Evolutionary conservation across 2,797 vertebrate species (phyloP).

Genomic region (Eospalax fontanierii): DNA sequence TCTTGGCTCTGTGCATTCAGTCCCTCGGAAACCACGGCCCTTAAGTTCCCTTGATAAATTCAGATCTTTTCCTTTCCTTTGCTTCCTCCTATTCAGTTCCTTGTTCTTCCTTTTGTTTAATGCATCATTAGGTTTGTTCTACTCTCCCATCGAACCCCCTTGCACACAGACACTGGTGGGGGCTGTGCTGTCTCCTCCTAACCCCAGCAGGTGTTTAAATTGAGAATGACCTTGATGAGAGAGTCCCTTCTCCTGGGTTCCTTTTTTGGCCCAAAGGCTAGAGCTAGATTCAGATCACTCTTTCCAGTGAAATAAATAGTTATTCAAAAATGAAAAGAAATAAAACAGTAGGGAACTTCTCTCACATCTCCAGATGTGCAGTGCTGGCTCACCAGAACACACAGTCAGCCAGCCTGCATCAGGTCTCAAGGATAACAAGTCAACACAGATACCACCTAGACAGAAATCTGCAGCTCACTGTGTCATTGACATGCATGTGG

Average conservation of each 20-base stretch:
- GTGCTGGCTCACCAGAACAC: background rate
- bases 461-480: background rate
- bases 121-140: constrained; percentile 79
- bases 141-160: constrained; percentile 79
- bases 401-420: background rate
- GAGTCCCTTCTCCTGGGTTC: constrained; percentile 60
- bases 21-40: constrained; percentile 85
- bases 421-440: background rate
- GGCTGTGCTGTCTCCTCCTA: constrained; percentile 65
- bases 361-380: background rate
- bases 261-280: constrained; percentile 74
- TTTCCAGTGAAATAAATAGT: constrained; percentile 85
- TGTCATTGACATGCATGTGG: background rate
- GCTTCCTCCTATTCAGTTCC: constrained; percentile 64
- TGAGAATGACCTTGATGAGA: constrained; percentile 70
- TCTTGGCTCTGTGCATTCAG: constrained; percentile 84
- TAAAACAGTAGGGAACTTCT: background rate
- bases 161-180: constrained; percentile 74
- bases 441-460: background rate
- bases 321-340: constrained; percentile 48
- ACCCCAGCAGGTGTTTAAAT: constrained; percentile 70
- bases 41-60: constrained; percentile 84
- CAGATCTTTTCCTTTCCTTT: constrained; percentile 71
- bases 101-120: constrained; percentile 64
- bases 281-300: constrained; percentile 80